A percentile compares a stretch with the other conserved stretches of the same genome.
Evolutionary conservation across 2,113 vertebrate genomes (phyloP).

Genomic region (Sapajus apella): DNA sequence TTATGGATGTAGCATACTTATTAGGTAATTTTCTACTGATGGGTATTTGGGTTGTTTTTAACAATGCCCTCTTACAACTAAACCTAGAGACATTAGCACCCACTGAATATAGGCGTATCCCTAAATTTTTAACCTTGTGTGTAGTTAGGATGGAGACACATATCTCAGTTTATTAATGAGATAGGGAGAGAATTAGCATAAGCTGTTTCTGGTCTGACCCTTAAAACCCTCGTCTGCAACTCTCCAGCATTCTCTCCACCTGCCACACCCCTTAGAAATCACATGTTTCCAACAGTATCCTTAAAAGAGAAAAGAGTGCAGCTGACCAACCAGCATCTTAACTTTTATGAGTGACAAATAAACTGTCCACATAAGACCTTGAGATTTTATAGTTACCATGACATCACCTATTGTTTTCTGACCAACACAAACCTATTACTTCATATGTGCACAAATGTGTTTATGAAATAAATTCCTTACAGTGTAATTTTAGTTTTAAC

Average conservation of each 20-base stretch:
- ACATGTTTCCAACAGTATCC: background rate
- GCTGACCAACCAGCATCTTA: background rate
- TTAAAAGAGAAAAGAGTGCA: background rate
- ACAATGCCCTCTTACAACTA: background rate
- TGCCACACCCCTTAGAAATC: background rate
- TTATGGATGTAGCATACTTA: background rate
- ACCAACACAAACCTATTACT: background rate
- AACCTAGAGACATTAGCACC: background rate
- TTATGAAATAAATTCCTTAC: background rate
- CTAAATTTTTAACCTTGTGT: background rate
- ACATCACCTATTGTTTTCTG: background rate
- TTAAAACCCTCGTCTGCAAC: background rate
- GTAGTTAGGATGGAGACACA: background rate
- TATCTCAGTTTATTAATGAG: background rate
- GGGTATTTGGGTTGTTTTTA: background rate
- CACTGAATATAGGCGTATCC: background rate
- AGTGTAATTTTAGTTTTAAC: background rate
- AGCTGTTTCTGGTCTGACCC: background rate
- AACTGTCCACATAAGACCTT: too few relatives aligned
- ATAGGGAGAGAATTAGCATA: background rate
- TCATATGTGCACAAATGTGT: background rate
- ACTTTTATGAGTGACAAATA: background rate
- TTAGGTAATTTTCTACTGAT: background rate
- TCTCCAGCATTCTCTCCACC: background rate
- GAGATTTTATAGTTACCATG: background rate